These are phyloP conservation scores for Anoura caudifer DNA, from an alignment of 2,113 vertebrate species.

Conservation along the genomic window DNA sequence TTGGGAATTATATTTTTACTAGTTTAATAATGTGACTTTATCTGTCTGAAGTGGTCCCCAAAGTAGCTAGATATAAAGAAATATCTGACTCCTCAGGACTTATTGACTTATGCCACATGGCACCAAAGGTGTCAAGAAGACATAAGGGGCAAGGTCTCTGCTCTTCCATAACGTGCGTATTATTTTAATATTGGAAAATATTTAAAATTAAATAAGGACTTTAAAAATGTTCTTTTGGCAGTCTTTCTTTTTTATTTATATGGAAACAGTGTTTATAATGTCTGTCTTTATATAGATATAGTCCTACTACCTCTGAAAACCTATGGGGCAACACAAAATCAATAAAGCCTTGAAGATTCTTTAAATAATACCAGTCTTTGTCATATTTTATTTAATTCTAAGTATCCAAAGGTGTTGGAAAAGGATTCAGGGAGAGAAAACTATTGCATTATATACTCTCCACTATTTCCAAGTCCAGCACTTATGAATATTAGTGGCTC, in stretches of 20 bases:
- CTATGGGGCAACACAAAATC: neutral
- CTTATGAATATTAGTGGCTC: neutral
- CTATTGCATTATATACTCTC: neutral
- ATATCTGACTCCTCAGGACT: neutral
- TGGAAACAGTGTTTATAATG: neutral
- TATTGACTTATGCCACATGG: neutral
- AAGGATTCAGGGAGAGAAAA: neutral
- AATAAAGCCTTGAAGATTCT: neutral
- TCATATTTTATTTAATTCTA: constrained; percentile 8
- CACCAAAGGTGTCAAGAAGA: neutral
- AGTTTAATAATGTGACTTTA: neutral
- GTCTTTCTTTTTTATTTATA: neutral
- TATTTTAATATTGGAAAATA: neutral
- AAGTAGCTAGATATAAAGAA: neutral
- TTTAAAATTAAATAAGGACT: neutral
- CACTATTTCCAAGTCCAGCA: neutral
- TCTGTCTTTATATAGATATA: neutral
- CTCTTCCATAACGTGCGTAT: neutral
- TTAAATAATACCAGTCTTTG: neutral
- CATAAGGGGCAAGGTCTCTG: neutral
- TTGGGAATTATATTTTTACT: neutral
- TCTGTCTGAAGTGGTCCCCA: neutral
- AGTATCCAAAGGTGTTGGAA: neutral
- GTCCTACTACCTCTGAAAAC: neutral
- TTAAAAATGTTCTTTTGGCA: neutral